Conservation (phyloP, 2,113 vertebrate genomes). For the Labeo rohita region DNA sequence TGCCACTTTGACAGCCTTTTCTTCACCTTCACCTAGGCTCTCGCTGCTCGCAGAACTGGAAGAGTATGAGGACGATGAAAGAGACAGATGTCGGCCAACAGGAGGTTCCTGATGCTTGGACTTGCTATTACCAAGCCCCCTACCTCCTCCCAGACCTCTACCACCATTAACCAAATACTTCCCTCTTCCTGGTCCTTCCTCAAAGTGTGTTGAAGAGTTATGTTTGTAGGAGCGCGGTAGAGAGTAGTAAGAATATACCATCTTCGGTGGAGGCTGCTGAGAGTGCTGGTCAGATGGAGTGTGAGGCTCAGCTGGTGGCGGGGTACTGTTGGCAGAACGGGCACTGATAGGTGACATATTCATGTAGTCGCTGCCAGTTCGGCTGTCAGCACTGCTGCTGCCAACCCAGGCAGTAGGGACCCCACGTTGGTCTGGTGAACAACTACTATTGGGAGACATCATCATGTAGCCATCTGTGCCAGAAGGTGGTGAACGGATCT, state of each 20-base stretch:
- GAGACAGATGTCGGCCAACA: conserved; percentile 67
- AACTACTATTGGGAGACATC: conserved; percentile 81
- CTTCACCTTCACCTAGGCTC: conserved; percentile 79
- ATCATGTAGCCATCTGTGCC: conserved; percentile 78
- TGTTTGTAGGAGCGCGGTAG: conserved; percentile 79
- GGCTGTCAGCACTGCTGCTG: conserved; percentile 71
- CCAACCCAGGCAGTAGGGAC: conserved; percentile 69
- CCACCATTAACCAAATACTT: conserved; percentile 61
- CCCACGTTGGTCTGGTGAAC: conserved; percentile 77
- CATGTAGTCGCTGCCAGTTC: conserved; percentile 79
- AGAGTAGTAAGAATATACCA: conserved; percentile 79
- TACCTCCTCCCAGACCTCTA: conserved; percentile 55
- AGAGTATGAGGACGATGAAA: conserved; percentile 79
- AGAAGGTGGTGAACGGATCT: conserved; percentile 68
- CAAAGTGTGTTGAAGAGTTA: conserved; percentile 66
- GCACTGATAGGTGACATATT: conserved; percentile 82
- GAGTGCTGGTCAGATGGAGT: conserved; percentile 60
- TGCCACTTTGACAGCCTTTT: conserved; percentile 58
- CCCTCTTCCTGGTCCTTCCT: conserved; percentile 70
- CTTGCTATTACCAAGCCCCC: conserved; percentile 43
- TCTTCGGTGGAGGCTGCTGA: conserved; percentile 73
- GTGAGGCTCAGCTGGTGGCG: conserved; percentile 63
- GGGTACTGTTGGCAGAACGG: conserved; percentile 75
- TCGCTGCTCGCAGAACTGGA: conserved; percentile 82
- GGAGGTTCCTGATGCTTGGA: conserved; percentile 44